These are phyloP conservation scores for Bagarius yarrelli DNA, from an alignment of 2,113 vertebrate species.

Conservation along the genomic window DNA sequence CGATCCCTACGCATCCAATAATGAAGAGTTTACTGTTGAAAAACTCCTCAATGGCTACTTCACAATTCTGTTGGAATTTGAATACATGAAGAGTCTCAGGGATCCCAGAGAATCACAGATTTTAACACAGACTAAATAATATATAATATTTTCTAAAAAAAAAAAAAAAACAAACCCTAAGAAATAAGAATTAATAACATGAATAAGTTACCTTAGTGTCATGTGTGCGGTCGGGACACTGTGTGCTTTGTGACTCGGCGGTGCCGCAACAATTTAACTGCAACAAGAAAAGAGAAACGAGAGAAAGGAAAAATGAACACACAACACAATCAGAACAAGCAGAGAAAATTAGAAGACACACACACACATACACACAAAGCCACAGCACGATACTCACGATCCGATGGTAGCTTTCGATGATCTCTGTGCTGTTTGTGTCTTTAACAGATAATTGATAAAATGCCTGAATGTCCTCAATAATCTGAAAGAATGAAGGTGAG, in stretches of 20 bases:
- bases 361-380: neutral
- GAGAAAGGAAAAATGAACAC: neutral
- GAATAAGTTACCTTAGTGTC: slow-evolving; percentile 13
- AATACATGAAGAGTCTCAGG: neutral
- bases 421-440: slow-evolving; percentile 43
- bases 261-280: slow-evolving; percentile 47
- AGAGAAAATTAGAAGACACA: neutral
- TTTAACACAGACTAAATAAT: neutral
- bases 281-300: neutral
- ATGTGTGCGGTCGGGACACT: neutral
- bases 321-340: too few relatives aligned
- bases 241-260: too few relatives aligned
- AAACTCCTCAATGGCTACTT: slow-evolving; percentile 79
- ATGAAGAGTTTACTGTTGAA: slow-evolving; percentile 84
- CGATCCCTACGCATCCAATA: slow-evolving; percentile 89
- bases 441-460: slow-evolving; percentile 78
- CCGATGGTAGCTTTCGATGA: slow-evolving; percentile 15
- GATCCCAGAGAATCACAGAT: neutral
- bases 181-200: neutral
- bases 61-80: slow-evolving; percentile 77
- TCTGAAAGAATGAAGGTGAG: slow-evolving; percentile 66
- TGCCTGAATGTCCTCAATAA: slow-evolving; percentile 81
- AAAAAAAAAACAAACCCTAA: neutral
- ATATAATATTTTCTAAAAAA: neutral
- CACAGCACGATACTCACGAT: slow-evolving; percentile 17